A percentile compares a stretch with the other conserved stretches of the same genome.
phyloP scores from a whole-genome alignment of 2,888 invertebrate genomes.

The Heterodera filipjevi region DNA sequence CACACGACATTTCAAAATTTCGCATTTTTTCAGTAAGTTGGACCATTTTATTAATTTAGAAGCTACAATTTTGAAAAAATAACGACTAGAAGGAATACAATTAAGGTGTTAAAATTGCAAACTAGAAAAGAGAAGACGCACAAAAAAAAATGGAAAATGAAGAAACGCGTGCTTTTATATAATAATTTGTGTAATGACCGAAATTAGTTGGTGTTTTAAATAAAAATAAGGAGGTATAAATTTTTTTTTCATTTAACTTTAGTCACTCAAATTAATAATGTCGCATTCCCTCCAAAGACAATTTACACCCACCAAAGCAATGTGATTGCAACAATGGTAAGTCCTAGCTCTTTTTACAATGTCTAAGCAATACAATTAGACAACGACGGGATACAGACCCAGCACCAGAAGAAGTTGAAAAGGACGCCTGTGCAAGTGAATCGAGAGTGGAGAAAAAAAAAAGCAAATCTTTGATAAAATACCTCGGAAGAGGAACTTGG shows the following conservation, averaged over 20 bases:
- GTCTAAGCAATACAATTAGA: neutral
- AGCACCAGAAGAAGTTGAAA: neutral
- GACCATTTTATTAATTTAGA: neutral
- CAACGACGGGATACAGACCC: neutral
- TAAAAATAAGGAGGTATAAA: neutral
- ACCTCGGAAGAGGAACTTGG: neutral
- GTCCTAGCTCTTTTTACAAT: neutral
- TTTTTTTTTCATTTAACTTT: neutral
- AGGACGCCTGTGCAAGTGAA: neutral
- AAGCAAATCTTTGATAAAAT: neutral
- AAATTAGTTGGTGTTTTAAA: neutral
- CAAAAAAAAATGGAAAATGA: neutral
- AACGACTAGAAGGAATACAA: neutral
- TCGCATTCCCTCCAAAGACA: neutral
- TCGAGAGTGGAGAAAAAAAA: neutral
- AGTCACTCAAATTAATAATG: neutral
- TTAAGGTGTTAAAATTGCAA: neutral
- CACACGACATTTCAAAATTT: conserved; percentile 7
- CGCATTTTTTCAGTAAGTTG: conserved; percentile 13
- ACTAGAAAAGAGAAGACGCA: neutral
- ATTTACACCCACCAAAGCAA: neutral
- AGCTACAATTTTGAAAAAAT: neutral
- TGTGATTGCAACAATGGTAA: neutral
- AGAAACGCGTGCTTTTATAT: neutral
- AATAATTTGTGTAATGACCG: neutral